phyloP scores from a whole-genome alignment of 1,140 invertebrate genomes.

The Macrotrachela quadricornifera region DNA sequence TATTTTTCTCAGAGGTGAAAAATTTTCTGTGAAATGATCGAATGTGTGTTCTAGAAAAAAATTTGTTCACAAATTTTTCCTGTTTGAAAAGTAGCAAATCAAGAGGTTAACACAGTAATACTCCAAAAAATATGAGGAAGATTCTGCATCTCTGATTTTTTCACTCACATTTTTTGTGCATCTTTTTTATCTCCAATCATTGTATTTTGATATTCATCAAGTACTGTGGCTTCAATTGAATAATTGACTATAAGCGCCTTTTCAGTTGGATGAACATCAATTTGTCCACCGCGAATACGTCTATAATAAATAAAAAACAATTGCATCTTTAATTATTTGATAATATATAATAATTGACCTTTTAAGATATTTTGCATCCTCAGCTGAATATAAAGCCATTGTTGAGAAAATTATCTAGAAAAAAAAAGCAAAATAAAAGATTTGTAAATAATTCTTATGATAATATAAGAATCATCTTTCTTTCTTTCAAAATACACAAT shows the following conservation, averaged over 20 bases:
- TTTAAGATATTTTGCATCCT: neutral
- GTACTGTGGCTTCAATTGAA: slow-evolving; percentile 59
- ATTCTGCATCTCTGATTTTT: neutral
- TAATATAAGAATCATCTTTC: too few species aligned
- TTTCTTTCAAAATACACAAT: too few species aligned
- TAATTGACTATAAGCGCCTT: slow-evolving; percentile 72
- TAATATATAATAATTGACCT: slow-evolving; percentile 13
- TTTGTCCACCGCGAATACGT: slow-evolving; percentile 53
- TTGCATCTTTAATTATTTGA: slow-evolving; percentile 1
- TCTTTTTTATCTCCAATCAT: slow-evolving; percentile 65
- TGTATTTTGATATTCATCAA: slow-evolving; percentile 56
- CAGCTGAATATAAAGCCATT: neutral
- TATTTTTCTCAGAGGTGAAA: too few species aligned
- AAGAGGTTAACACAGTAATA: too few species aligned
- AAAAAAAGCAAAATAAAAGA: too few species aligned
- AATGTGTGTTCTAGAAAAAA: neutral
- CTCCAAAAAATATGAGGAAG: neutral
- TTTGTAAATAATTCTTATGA: too few species aligned
- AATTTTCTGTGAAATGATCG: too few species aligned
- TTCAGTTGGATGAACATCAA: slow-evolving; percentile 72
- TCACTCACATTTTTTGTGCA: slow-evolving; percentile 33
- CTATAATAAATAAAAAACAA: slow-evolving; percentile 23
- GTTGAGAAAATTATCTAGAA: too few species aligned
- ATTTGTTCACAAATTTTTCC: too few species aligned
- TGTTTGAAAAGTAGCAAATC: too few species aligned